Conservation (phyloP, 2,888 invertebrate genomes). For the Orchesella flavescens region DNA sequence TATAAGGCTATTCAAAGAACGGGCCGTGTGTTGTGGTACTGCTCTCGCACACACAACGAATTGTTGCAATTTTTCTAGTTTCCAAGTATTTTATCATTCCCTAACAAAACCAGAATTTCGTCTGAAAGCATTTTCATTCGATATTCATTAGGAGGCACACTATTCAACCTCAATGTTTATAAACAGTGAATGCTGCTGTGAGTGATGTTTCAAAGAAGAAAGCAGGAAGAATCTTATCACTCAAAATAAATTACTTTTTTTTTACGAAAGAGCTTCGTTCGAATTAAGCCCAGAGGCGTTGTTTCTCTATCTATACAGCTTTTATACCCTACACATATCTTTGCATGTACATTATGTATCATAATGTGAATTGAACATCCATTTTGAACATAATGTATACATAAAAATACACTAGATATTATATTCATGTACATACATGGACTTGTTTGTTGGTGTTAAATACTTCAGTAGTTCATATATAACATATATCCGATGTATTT, state of each 20-base stretch:
- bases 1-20: too few species aligned
- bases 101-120: constrained; percentile 18
- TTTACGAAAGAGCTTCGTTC: constrained; percentile 40
- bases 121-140: constrained; percentile 28
- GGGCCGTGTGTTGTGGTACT: too few species aligned
- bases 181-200: constrained; percentile 40
- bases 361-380: too few species aligned
- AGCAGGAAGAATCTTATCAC: constrained; percentile 48
- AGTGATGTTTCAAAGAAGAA: constrained; percentile 11
- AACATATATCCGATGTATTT: too few species aligned
- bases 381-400: too few species aligned
- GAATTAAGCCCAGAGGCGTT: constrained; percentile 46
- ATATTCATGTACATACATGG: background rate
- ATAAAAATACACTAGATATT: too few species aligned
- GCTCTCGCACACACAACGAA: too few species aligned
- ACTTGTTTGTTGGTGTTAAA: background rate
- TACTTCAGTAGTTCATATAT: background rate
- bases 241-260: constrained; percentile 61
- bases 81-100: background rate
- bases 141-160: constrained; percentile 50
- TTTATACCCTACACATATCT: background rate
- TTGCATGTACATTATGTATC: too few species aligned
- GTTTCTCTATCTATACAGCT: constrained; percentile 36
- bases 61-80: too few species aligned
- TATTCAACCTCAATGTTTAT: constrained; percentile 54